Evolutionary conservation across 2,888 invertebrate genomes (phyloP).

Genomic region (Eupithecia vulgata): DNA sequence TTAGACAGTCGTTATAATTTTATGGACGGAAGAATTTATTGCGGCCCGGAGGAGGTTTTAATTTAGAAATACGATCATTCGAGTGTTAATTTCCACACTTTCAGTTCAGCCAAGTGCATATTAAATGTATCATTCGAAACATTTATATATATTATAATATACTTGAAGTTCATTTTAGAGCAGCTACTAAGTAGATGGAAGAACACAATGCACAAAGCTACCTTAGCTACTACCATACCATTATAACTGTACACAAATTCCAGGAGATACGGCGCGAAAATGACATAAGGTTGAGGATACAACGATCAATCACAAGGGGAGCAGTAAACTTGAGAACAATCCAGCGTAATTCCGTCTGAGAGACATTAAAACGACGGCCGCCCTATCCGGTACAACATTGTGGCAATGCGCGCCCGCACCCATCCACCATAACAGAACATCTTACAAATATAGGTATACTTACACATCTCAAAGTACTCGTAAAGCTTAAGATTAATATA

Average conservation of each 20-base stretch:
- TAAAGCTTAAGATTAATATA: constrained; percentile 40
- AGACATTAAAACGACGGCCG: constrained; percentile 83
- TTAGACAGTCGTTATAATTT: constrained; percentile 80
- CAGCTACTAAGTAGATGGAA: constrained; percentile 40
- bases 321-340: constrained; percentile 83
- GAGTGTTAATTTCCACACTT: constrained; percentile 77
- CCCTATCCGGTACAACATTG: constrained; percentile 84
- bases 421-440: constrained; percentile 50
- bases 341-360: constrained; percentile 83
- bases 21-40: constrained; percentile 79
- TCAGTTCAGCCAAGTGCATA: constrained; percentile 41
- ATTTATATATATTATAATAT: constrained; percentile 39
- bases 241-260: constrained; percentile 79
- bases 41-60: constrained; percentile 70
- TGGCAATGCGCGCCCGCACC: constrained; percentile 55
- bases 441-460: constrained; percentile 38
- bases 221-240: constrained; percentile 74
- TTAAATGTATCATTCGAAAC: constrained; percentile 24
- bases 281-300: constrained; percentile 82
- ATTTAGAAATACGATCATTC: constrained; percentile 76
- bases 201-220: constrained; percentile 61
- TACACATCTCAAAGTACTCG: constrained; percentile 35
- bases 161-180: constrained; percentile 27
- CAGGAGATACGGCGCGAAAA: constrained; percentile 77
- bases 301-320: constrained; percentile 81